Base-by-base conservation (phyloP, 2,888 invertebrate genomes). In the Timandra comae region DNA sequence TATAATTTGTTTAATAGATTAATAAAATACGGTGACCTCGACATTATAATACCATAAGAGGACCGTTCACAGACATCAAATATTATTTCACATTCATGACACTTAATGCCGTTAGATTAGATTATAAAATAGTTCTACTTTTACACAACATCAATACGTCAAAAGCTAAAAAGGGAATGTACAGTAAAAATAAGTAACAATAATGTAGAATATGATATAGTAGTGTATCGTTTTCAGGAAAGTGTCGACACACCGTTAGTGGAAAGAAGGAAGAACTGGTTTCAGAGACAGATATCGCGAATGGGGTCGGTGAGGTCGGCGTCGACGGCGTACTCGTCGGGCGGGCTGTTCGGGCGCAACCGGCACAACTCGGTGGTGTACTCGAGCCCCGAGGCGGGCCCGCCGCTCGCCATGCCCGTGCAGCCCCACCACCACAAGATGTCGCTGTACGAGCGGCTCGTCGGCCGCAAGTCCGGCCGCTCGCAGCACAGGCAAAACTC, bases 231-330 rank as follows among this genome's bases (percentile, higher is more conserved):
- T 31, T 68, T 82, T 12, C 69, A 95, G 95, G 95, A 95, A 79
- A 95, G 95, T 63, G 95, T 96, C 0, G 95, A 95, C 58, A 95
- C 95, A 0, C 95, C 95, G 5, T 87, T 95, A 60, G 94, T 93
- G 9, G 94, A 95, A 66, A 81, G 94, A 32, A 86, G 95, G 21
- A 95, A 95, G 71, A 95, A 93, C 71, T 95, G 95, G 95, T 91
- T 96, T 54, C 93, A 93, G 50, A 88, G 95, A 27, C 94, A 94
- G 65, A 91, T 95, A 47, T 94, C 93, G 7, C 86, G 94, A 50
- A 93, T 95, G 91, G 95, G 95, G 1, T 95, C 95, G 0, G 91
- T 93, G 20, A 88, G 95, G 12, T 95, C 95, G 21, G 93, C 94
- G 1, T 94, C 94, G 0, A 95, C 95, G 0, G 93, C 94, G 0